Evolutionary conservation across 2,113 vertebrate species (phyloP).

Genomic region (Gavia stellata): DNA sequence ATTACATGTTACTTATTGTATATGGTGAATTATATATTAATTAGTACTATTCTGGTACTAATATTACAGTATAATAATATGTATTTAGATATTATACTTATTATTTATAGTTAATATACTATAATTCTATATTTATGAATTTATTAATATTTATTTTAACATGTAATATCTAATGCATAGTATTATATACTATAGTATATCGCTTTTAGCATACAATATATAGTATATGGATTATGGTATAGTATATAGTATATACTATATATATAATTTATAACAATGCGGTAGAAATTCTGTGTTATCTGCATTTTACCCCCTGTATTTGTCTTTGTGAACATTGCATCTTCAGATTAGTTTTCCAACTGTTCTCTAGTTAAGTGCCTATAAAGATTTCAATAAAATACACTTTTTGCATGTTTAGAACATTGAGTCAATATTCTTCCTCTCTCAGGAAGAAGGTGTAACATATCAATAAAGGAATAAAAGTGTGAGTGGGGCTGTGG

Average conservation of each 20-base stretch:
- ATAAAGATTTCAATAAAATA: not conserved
- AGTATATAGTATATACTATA: no score
- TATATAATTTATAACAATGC: not conserved
- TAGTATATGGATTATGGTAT: no score
- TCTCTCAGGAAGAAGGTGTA: not conserved
- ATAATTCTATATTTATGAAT: not conserved
- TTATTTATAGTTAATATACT: not conserved
- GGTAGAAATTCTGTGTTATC: not conserved
- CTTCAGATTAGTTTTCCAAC: not conserved
- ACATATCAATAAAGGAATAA: not conserved
- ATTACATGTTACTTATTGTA: no score
- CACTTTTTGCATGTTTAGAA: not conserved
- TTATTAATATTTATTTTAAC: not conserved
- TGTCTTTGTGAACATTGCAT: not conserved
- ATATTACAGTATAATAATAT: no score
- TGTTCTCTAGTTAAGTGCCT: not conserved
- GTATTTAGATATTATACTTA: not conserved
- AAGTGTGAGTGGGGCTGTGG: not conserved
- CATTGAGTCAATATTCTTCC: not conserved
- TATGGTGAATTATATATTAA: not conserved
- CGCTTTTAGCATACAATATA: not conserved
- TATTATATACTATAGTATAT: not conserved
- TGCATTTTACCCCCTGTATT: not conserved
- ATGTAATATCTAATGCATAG: not conserved
- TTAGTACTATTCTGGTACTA: not conserved